These are phyloP conservation scores for Mus spretus DNA, from an alignment of 2,797 vertebrate genomes.

Conservation along the genomic window DNA sequence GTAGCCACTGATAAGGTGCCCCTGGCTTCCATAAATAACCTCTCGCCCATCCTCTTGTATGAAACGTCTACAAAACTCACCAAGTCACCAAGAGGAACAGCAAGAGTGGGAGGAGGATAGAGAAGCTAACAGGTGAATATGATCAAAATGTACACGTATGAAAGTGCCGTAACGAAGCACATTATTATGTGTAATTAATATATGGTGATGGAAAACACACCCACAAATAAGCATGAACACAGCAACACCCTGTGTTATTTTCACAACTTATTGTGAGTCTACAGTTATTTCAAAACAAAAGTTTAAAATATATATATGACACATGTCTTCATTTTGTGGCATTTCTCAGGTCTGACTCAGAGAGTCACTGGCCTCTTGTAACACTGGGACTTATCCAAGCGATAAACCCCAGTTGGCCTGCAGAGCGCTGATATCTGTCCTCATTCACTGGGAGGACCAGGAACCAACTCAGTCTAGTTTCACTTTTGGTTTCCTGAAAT, in stretches of 20 bases:
- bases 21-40: background rate
- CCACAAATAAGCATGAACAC: no score
- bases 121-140: background rate
- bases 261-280: background rate
- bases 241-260: conserved; percentile 12
- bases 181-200: background rate
- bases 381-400: background rate
- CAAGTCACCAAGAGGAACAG: background rate
- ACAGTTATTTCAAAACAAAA: conserved; percentile 63
- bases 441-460: background rate
- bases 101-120: background rate
- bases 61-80: background rate
- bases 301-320: background rate
- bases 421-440: background rate
- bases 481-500: conserved; percentile 70
- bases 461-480: conserved; percentile 35
- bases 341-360: background rate
- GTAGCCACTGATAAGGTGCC: background rate
- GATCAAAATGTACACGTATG: background rate
- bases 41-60: background rate
- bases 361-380: background rate
- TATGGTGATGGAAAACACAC: background rate
- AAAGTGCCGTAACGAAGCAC: background rate
- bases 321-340: background rate
- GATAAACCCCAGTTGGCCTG: background rate